Percentiles rank a stretch among this genome's conserved stretches.
Evolutionary conservation across 2,113 vertebrate genomes (phyloP).

Genomic region (Hepsetus odoe): DNA sequence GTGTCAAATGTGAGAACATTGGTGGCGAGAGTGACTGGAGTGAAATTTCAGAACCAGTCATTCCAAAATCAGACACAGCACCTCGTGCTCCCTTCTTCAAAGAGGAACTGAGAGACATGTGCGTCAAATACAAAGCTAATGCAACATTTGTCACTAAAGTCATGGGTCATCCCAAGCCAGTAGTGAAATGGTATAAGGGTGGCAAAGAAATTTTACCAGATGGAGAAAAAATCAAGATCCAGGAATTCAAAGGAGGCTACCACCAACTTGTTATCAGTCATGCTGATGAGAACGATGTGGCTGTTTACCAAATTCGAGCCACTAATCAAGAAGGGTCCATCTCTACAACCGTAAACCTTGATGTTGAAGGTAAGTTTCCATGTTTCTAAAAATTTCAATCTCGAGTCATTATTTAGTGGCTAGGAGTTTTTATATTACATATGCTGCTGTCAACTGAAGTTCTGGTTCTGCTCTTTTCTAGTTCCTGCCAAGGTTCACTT

Average conservation of each 20-base stretch:
- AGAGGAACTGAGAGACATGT: slow-evolving; percentile 95
- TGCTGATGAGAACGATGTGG: slow-evolving; percentile 88
- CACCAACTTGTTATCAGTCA: slow-evolving; percentile 89
- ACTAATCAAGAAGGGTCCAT: slow-evolving; percentile 95
- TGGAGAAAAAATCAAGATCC: slow-evolving; percentile 92
- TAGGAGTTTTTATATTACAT: neutral
- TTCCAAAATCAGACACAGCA: slow-evolving; percentile 88
- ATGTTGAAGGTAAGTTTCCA: slow-evolving; percentile 89
- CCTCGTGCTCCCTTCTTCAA: slow-evolving; percentile 91
- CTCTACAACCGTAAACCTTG: slow-evolving; percentile 89
- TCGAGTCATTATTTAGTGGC: too few relatives aligned
- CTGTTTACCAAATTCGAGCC: slow-evolving; percentile 95
- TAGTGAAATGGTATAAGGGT: slow-evolving; percentile 96
- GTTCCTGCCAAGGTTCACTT: slow-evolving; percentile 97
- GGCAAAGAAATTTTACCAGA: slow-evolving; percentile 95
- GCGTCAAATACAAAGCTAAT: slow-evolving; percentile 89
- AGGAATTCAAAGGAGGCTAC: slow-evolving; percentile 97
- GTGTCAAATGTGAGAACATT: slow-evolving; percentile 96
- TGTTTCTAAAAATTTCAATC: neutral
- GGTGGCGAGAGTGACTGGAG: slow-evolving; percentile 98
- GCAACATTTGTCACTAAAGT: slow-evolving; percentile 97
- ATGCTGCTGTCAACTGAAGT: neutral
- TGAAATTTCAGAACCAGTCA: slow-evolving; percentile 86
- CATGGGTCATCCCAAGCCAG: slow-evolving; percentile 88
- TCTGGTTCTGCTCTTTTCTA: slow-evolving; percentile 67